Evolutionary conservation across 2,113 vertebrate genomes (phyloP).

Genomic region (Panurus biarmicus): DNA sequence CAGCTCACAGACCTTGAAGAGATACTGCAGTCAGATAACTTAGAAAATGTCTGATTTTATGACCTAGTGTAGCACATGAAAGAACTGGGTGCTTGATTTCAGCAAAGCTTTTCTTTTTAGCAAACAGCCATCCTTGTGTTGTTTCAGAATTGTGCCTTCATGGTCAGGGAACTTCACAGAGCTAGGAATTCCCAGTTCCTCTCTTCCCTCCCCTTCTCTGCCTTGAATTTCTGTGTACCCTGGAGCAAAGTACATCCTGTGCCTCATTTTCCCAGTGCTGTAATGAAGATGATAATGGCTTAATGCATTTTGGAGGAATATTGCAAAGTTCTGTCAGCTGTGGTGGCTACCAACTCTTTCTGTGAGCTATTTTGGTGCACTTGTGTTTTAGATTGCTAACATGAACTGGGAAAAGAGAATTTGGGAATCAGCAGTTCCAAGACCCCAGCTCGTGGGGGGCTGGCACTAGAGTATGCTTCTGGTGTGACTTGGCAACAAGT

Average conservation of each 20-base stretch:
- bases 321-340: neutral
- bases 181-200: neutral
- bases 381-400: neutral
- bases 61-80: neutral
- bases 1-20: neutral
- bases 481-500: slow-evolving; percentile 7
- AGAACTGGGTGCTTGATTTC: neutral
- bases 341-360: neutral
- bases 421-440: neutral
- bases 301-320: neutral
- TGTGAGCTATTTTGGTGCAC: neutral
- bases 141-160: neutral
- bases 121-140: neutral
- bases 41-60: neutral
- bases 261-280: neutral
- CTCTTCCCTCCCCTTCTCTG: neutral
- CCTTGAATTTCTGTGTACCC: neutral
- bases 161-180: neutral
- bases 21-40: neutral
- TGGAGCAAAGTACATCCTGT: neutral
- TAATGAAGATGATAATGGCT: neutral
- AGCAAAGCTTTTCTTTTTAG: neutral
- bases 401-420: neutral
- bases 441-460: neutral
- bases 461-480: neutral